These are phyloP conservation scores for Brachyptera risi DNA, from an alignment of 2,888 invertebrate species.

Conservation along the genomic window DNA sequence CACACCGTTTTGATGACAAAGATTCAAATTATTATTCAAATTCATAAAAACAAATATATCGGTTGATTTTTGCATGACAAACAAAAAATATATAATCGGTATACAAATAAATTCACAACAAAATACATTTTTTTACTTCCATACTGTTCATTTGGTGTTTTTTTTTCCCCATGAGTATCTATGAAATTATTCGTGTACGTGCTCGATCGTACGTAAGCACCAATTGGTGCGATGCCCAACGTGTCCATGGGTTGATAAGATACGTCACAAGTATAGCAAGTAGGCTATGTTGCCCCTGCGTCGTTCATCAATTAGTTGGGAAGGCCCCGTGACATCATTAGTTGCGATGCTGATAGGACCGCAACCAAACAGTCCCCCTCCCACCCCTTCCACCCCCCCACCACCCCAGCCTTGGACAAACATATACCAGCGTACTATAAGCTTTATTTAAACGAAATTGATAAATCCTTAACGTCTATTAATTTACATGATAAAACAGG, in stretches of 20 bases:
- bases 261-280: constrained; percentile 6
- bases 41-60: not conserved
- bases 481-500: constrained; percentile 6
- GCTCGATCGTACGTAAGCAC: constrained; percentile 5
- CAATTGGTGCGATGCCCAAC: not conserved
- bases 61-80: not conserved
- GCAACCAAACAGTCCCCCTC: not conserved
- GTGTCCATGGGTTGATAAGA: constrained; percentile 12
- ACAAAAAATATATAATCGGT: not conserved
- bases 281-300: not conserved
- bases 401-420: not conserved
- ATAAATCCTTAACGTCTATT: constrained; percentile 11
- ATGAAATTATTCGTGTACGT: constrained; percentile 13
- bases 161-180: not conserved
- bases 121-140: not conserved
- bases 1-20: not conserved
- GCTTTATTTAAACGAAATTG: constrained; percentile 2
- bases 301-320: constrained; percentile 31
- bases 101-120: not conserved
- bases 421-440: not conserved
- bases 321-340: constrained; percentile 29
- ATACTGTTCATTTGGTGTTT: too few species aligned
- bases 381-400: not conserved
- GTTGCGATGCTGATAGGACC: constrained; percentile 25
- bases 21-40: not conserved